phyloP scores from a whole-genome alignment of 2,113 vertebrate species.

The Ploceus nigricollis region DNA sequence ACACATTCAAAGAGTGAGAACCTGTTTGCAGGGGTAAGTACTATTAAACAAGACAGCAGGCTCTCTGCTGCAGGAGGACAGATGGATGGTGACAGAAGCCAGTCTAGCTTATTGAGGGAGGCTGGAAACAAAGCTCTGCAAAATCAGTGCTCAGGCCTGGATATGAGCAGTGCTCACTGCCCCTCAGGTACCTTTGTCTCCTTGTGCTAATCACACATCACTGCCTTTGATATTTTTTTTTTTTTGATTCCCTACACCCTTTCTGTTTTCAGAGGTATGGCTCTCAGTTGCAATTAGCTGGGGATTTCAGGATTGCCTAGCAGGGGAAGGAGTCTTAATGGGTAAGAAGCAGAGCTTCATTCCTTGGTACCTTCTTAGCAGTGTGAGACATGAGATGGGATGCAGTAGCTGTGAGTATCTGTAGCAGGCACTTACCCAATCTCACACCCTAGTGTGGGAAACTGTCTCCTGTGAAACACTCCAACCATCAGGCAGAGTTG shows the following conservation, averaged over 20 bases:
- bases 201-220: background rate
- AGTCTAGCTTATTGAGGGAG: accelerated
- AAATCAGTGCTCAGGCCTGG: background rate
- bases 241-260: background rate
- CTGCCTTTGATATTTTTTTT: background rate
- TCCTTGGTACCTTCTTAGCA: background rate
- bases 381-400: background rate
- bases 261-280: background rate
- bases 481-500: background rate
- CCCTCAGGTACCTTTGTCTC: background rate
- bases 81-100: background rate
- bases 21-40: background rate
- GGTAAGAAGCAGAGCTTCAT: background rate
- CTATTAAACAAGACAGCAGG: background rate
- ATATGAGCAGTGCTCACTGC: background rate
- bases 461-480: background rate
- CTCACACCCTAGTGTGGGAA: background rate
- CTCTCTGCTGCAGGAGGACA: background rate
- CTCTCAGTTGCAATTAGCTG: background rate
- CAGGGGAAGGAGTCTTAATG: background rate
- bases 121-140: background rate
- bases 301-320: background rate
- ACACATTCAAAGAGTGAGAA: background rate
- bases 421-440: background rate
- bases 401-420: accelerated